Percentiles rank a stretch among this genome's conserved stretches.
Conservation (phyloP, 2,888 invertebrate species). For the Drosophila subsilvestris region DNA sequence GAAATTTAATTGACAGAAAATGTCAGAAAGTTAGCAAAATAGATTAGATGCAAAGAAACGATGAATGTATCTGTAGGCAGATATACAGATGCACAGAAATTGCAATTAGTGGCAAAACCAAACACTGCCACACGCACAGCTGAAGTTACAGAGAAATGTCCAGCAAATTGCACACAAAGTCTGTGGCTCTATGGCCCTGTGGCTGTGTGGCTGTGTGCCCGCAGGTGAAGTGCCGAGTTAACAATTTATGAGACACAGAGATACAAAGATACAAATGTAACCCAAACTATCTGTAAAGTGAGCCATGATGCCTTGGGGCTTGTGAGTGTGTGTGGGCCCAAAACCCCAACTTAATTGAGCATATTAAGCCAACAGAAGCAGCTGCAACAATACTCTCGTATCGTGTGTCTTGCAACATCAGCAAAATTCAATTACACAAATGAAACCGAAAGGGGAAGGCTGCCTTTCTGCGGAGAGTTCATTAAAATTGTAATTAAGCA, state of each 20-base stretch:
- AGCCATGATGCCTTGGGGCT: slow-evolving; percentile 6
- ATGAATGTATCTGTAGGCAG: neutral
- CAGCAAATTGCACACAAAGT: slow-evolving; percentile 34
- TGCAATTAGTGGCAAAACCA: slow-evolving; percentile 68
- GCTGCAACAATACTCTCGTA: slow-evolving; percentile 65
- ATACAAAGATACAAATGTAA: slow-evolving; percentile 40
- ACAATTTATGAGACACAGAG: slow-evolving; percentile 48
- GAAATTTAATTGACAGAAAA: slow-evolving; percentile 56
- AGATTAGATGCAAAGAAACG: neutral
- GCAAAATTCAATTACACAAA: slow-evolving; percentile 19
- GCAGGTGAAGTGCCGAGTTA: slow-evolving; percentile 53
- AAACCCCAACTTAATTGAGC: slow-evolving; percentile 71
- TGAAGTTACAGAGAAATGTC: neutral
- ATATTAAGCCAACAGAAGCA: slow-evolving; percentile 68
- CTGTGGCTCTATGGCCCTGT: neutral
- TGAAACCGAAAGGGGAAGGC: no score
- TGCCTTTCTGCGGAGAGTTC: slow-evolving; percentile 22
- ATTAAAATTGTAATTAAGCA: slow-evolving; percentile 49
- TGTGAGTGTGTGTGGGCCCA: slow-evolving; percentile 24
- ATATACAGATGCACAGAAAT: slow-evolving; percentile 43
- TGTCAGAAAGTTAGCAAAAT: neutral
- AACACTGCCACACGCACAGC: slow-evolving; percentile 1
- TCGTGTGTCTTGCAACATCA: slow-evolving; percentile 12
- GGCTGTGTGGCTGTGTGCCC: slow-evolving; percentile 32
- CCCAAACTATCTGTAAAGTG: slow-evolving; percentile 7